phyloP scores from a whole-genome alignment of 2,113 vertebrate genomes.

The Paedocypris sp. region DNA sequence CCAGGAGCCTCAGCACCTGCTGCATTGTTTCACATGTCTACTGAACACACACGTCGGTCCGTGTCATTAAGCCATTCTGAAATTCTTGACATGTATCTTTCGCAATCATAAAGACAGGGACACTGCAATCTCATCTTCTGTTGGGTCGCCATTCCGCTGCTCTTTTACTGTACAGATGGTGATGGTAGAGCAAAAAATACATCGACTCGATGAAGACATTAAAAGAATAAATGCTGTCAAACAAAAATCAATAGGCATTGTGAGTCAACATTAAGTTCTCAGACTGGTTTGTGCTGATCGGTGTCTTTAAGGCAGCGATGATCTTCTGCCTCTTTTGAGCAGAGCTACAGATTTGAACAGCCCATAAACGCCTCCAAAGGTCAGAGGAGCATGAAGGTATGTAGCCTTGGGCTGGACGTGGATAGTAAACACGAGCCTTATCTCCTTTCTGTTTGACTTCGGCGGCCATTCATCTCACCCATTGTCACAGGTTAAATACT shows the following conservation, averaged over 20 bases:
- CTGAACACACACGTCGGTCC: neutral
- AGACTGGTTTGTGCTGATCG: too few relatives aligned
- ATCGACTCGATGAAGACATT: too few relatives aligned
- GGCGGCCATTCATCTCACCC: conserved; percentile 9
- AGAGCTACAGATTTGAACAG: conserved; percentile 8
- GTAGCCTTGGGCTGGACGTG: conserved; percentile 28
- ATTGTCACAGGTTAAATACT: neutral
- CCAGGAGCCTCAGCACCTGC: conserved; percentile 35
- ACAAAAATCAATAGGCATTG: too few relatives aligned
- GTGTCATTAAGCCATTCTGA: neutral
- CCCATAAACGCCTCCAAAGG: conserved; percentile 22
- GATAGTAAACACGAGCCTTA: conserved; percentile 31
- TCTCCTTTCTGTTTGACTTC: conserved; percentile 26
- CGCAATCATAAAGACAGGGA: too few relatives aligned
- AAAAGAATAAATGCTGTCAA: neutral
- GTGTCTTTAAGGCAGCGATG: neutral
- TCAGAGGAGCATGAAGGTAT: conserved; percentile 39
- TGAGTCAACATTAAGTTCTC: too few relatives aligned
- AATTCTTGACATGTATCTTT: neutral
- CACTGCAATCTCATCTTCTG: too few relatives aligned
- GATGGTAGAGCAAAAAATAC: too few relatives aligned
- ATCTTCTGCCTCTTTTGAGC: neutral
- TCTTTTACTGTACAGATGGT: too few relatives aligned
- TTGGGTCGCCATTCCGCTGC: too few relatives aligned
- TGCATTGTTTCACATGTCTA: conserved; percentile 26